phyloP scores from a whole-genome alignment of 2,888 invertebrate genomes.

The Onthophagus sagittarius region DNA sequence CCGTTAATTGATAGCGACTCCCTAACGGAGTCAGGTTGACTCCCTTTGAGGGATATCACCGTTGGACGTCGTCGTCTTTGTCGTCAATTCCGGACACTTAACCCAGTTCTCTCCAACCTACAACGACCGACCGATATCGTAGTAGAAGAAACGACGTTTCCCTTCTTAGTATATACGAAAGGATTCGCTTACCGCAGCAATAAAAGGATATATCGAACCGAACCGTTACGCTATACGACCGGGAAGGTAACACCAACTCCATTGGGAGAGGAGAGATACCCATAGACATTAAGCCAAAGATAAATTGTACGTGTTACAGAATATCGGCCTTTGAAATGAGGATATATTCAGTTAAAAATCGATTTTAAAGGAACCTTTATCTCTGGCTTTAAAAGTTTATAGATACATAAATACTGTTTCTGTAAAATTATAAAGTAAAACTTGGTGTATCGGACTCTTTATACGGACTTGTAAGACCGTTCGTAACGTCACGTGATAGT shows the following conservation, averaged over 20 bases:
- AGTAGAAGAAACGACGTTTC: background rate
- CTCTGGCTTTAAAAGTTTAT: no score
- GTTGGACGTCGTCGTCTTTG: slow-evolving; percentile 1
- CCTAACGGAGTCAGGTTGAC: slow-evolving; percentile 98
- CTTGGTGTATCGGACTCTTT: no score
- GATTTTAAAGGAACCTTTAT: no score
- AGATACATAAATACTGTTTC: no score
- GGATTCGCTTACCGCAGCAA: background rate
- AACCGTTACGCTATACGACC: background rate
- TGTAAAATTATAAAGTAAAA: no score
- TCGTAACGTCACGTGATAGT: no score
- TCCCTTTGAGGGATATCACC: slow-evolving; percentile 72
- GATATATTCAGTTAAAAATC: background rate
- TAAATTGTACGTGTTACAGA: background rate
- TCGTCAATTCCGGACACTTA: background rate
- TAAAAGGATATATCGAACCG: background rate
- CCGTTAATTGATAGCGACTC: slow-evolving; percentile 85
- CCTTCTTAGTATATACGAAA: background rate
- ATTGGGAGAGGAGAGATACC: background rate
- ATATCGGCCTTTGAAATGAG: background rate
- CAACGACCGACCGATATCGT: no score
- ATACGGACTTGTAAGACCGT: no score
- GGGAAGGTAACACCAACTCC: background rate
- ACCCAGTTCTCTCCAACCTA: background rate
- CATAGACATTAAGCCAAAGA: background rate